These are phyloP conservation scores for Chamaedrilus cognettii DNA, from an alignment of 2,888 invertebrate species.

Conservation along the genomic window DNA sequence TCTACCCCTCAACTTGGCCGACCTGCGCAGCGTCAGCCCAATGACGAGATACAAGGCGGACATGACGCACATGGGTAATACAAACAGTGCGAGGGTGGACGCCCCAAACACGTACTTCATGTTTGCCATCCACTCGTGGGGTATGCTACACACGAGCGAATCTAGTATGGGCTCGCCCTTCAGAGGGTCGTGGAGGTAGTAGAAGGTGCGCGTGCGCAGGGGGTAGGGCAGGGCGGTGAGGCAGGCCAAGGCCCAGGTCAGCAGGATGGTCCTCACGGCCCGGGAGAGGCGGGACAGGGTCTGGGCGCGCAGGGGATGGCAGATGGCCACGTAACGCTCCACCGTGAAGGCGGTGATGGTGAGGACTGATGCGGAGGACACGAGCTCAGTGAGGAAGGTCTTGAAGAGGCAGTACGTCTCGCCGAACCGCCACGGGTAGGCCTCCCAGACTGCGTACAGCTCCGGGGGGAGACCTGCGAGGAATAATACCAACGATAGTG, in stretches of 20 bases:
- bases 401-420: slow-evolving; percentile 59
- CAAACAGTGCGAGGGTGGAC: slow-evolving; percentile 81
- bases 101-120: slow-evolving; percentile 57
- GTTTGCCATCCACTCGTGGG: slow-evolving; percentile 38
- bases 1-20: no score
- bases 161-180: slow-evolving; percentile 38
- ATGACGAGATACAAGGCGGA: slow-evolving; percentile 70
- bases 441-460: slow-evolving; percentile 60
- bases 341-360: slow-evolving; percentile 91
- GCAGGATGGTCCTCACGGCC: slow-evolving; percentile 77
- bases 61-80: slow-evolving; percentile 73
- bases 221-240: slow-evolving; percentile 66
- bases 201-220: slow-evolving; percentile 47
- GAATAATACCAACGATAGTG: no score
- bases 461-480: slow-evolving; percentile 60
- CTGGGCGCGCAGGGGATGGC: slow-evolving; percentile 75
- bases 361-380: slow-evolving; percentile 86
- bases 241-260: slow-evolving; percentile 76
- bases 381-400: slow-evolving; percentile 63
- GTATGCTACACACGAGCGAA: slow-evolving; percentile 52
- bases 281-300: slow-evolving; percentile 80
- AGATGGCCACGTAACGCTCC: slow-evolving; percentile 86
- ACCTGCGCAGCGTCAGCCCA: slow-evolving; percentile 45
- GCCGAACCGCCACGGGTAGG: slow-evolving; percentile 60
- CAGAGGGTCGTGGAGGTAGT: slow-evolving; percentile 39